These are phyloP conservation scores for Junonia oenone DNA, from an alignment of 2,888 invertebrate genomes.

Conservation along the genomic window DNA sequence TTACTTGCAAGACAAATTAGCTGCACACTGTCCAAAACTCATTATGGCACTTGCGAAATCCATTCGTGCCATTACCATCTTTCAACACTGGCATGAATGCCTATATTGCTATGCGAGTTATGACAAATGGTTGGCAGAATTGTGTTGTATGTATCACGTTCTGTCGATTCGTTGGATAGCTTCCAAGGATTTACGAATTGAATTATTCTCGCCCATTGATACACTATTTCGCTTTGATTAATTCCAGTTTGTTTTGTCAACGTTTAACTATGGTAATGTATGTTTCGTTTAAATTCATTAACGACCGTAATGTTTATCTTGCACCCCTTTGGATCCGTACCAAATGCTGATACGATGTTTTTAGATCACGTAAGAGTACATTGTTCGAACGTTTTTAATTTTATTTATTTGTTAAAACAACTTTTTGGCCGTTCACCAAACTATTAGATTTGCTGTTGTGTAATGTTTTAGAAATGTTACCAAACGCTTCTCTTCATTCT, in stretches of 20 bases:
- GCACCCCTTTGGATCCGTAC: conserved; percentile 10
- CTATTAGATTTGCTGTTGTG: conserved; percentile 18
- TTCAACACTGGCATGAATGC: conserved; percentile 26
- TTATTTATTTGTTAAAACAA: conserved; percentile 20
- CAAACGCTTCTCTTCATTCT: background rate
- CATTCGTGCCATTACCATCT: conserved; percentile 28
- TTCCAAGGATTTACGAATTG: conserved; percentile 48
- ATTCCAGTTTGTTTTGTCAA: conserved; percentile 32
- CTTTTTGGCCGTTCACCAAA: conserved; percentile 19
- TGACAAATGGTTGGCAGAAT: conserved; percentile 32
- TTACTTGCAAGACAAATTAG: conserved; percentile 44
- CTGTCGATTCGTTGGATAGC: conserved; percentile 44
- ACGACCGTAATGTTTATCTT: background rate
- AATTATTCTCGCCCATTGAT: conserved; percentile 41
- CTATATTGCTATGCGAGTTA: conserved; percentile 32
- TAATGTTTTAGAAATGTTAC: conserved; percentile 9
- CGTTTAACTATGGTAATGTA: conserved; percentile 9
- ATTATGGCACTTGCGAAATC: conserved; percentile 28
- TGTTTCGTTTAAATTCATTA: conserved; percentile 4
- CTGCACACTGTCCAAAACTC: conserved; percentile 32
- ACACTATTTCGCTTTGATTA: conserved; percentile 47
- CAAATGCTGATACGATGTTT: conserved; percentile 12
- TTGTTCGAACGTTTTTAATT: conserved; percentile 17
- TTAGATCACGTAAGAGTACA: conserved; percentile 14
- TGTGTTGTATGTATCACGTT: conserved; percentile 33